A percentile compares a stretch with the other conserved stretches of the same genome.
phyloP scores from a whole-genome alignment of 2,888 invertebrate genomes.

The Caenorhabditis becei region DNA sequence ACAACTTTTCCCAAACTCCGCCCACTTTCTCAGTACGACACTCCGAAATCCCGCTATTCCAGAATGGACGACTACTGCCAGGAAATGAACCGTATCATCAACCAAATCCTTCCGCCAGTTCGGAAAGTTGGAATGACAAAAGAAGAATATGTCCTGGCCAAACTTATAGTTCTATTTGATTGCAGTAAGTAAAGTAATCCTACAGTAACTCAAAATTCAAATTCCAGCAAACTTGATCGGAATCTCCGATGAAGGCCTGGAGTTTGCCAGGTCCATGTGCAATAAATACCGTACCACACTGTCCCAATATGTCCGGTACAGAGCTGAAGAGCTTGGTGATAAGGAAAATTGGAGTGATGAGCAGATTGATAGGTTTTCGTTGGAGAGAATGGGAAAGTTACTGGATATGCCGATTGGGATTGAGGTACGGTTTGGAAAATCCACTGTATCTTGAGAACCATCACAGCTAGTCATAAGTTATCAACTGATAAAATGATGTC shows the following conservation, averaged over 20 bases:
- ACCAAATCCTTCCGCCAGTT: slow-evolving; percentile 38
- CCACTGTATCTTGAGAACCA: not conserved
- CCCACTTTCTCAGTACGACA: too few relatives aligned
- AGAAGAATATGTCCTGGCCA: slow-evolving; percentile 50
- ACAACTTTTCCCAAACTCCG: too few relatives aligned
- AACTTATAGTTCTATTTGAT: slow-evolving; percentile 51
- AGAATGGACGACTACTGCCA: slow-evolving; percentile 49
- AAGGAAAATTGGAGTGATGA: slow-evolving; percentile 20
- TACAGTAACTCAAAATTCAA: not conserved
- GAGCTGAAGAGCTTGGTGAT: slow-evolving; percentile 11
- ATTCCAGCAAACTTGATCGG: slow-evolving; percentile 38
- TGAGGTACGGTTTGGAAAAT: slow-evolving; percentile 20
- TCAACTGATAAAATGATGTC: too few relatives aligned
- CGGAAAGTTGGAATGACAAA: slow-evolving; percentile 30
- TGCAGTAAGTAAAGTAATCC: slow-evolving; percentile 27
- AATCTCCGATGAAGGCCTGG: slow-evolving; percentile 34
- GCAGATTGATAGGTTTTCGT: slow-evolving; percentile 19
- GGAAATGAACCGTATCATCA: slow-evolving; percentile 38
- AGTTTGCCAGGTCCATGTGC: slow-evolving; percentile 44
- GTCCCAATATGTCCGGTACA: slow-evolving; percentile 19
- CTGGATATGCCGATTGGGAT: slow-evolving; percentile 39
- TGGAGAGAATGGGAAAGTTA: slow-evolving; percentile 27
- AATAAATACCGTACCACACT: slow-evolving; percentile 55
- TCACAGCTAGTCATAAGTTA: not conserved
- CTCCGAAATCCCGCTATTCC: too few relatives aligned